Evolutionary conservation across 2,113 vertebrate species (phyloP), one percentile per base, ranked within the genome.

Genomic region (Dromaius novaehollandiae): DNA sequence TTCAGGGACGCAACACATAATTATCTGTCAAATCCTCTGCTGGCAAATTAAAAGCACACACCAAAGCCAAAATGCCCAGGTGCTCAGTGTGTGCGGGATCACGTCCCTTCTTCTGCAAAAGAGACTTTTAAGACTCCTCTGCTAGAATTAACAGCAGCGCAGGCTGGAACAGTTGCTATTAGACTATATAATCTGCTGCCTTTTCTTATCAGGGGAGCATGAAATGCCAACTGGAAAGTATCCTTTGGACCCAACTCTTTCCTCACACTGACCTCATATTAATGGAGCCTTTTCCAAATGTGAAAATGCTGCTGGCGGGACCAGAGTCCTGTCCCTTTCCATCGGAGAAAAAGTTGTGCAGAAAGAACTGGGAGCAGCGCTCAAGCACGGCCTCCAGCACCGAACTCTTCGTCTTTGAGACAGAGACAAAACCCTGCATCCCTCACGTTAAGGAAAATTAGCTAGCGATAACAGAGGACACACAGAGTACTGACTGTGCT

Each of bases 131-230:
- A 58, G 55, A 30, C 25, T 58, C 8, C 55, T 30, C 7, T 58
- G 55, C 25, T 58, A 58, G 28, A 58, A 28, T 58, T 58, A 58
- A 58, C 25, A 58, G 55, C 26, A 58, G 55, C 18, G 18, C 46
- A 48, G 46, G 46, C 46, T 48, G 46, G 46, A 48, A 48, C 46
- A 48, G 46, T 48, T 19, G 46, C 46, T 18, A 48, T 48, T 48
- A 48, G 46, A 48, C 46, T 48, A 48, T 48, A 48, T 48, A 48
- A 19, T 48, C 55, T 71, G 69, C 77, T 87, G 68, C 55, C 86
- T 75, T 28, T 40, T 55, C 50, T 28, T 56, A 40, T 46, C 46
- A 3, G 0, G 0, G 32, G 12, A 82, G 8, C 0, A 46, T 0
- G 3, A 51, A 32, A 79, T 6, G 50, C 6, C 21, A 44, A 24